Base-by-base conservation (phyloP, 2,888 invertebrate species). In the Agelastica alni region DNA sequence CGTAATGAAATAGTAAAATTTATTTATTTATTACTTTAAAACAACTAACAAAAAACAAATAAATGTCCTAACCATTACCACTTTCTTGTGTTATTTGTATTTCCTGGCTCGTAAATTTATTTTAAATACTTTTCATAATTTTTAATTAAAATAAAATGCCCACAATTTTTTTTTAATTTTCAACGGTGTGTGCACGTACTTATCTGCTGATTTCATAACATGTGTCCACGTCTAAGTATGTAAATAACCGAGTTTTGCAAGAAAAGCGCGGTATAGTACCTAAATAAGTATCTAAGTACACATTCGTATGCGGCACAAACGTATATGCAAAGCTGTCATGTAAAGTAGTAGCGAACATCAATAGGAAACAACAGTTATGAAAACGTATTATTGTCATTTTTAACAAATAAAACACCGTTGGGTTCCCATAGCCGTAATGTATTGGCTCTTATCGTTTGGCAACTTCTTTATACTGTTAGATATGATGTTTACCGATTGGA, bases 311-410 rank as follows among this genome's bases (percentile, higher is more conserved):
- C 28, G 14, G 28, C 26, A 42, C 16, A 42, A n/a, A n/a, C n/a
- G n/a, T n/a, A n/a, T 28, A 42, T 42, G 37, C 30, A 48, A 41
- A 20, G 32, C 32, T 31, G 42, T 41, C 41, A 49, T 34, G 41
- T 41, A 14, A 42, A 49, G 41, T 32, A 53, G 55, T 41, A 34
- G 41, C 55, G 10, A 42, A 49, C 39, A 39, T 39, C 49, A 49
- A 26, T 37, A 37, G 45, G 37, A 39, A 44, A 44, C 43, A 54
- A 56, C 51, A 53, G 56, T 56, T 53, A 52, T 37, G 26, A 52
- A 52, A 32, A 46, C 47, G 31, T 53, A 53, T 48, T 53, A 53
- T 53, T 48, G 56, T 52, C 52, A 18, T 48, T 57, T 57, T 49
- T 36, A 53, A 45, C 48, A 45, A 44, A 53, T 42, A 49, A 45